Percentiles rank a stretch among this genome's conserved stretches.
phyloP scores from a whole-genome alignment of 1,140 invertebrate genomes.

The Matsumurasca onukii region DNA sequence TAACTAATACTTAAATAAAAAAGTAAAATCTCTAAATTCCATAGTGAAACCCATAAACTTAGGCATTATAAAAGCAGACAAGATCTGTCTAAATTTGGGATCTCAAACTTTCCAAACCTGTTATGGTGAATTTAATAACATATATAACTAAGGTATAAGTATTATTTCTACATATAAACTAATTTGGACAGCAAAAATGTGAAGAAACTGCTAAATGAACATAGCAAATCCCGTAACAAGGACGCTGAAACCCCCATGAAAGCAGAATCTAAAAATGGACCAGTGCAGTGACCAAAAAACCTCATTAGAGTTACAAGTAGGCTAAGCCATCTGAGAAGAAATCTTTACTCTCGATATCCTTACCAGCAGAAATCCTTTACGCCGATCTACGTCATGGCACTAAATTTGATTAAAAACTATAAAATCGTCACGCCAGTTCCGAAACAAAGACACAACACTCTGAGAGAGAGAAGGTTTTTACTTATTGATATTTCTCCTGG shows the following conservation, averaged over 20 bases:
- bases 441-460: not conserved
- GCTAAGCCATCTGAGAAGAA: slow-evolving; percentile 14
- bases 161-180: not conserved
- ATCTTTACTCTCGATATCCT: not conserved
- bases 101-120: too few relatives aligned
- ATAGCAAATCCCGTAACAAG: too few relatives aligned
- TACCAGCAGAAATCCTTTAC: slow-evolving; percentile 9
- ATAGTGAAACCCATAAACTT: too few relatives aligned
- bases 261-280: not conserved
- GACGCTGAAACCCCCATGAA: too few relatives aligned
- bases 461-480: not conserved
- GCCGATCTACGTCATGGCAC: not conserved
- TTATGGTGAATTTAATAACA: too few relatives aligned
- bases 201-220: too few relatives aligned
- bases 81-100: too few relatives aligned
- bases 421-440: not conserved
- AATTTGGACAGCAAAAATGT: not conserved
- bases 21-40: too few relatives aligned
- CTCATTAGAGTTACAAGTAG: slow-evolving; percentile 19
- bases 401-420: not conserved
- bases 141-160: not conserved
- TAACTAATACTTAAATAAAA: too few relatives aligned
- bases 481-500: slow-evolving; percentile 24
- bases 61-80: too few relatives aligned
- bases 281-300: not conserved